Evolutionary conservation across 2,113 vertebrate genomes (phyloP).

Genomic region (Xiphophorus hellerii): DNA sequence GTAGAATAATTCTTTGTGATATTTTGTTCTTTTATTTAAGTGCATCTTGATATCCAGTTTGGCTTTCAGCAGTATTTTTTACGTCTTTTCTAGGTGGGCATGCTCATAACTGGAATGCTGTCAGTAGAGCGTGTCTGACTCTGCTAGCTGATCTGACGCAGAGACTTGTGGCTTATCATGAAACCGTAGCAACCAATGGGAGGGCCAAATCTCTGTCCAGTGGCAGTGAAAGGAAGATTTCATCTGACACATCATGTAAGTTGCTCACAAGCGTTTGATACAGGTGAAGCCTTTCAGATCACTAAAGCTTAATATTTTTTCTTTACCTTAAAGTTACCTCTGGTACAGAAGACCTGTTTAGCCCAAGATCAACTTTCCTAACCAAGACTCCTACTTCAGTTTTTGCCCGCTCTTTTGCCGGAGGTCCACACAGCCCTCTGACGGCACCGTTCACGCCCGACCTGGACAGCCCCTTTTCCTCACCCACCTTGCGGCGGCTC

Average conservation of each 20-base stretch:
- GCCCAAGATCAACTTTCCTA: conserved; percentile 68
- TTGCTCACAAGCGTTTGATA: background rate
- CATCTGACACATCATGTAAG: conserved; percentile 76
- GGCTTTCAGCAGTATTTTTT: background rate
- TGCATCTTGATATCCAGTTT: background rate
- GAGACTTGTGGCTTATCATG: conserved; percentile 87
- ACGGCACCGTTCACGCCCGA: conserved; percentile 81
- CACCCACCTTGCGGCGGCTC: conserved; percentile 78
- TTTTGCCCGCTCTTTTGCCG: conserved; percentile 77
- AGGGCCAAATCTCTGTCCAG: conserved; percentile 81
- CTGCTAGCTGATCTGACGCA: conserved; percentile 89
- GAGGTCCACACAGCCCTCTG: conserved; percentile 71
- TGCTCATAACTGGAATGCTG: conserved; percentile 93
- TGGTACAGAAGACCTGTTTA: conserved; percentile 79
- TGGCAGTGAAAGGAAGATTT: conserved; percentile 74
- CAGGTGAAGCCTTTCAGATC: background rate
- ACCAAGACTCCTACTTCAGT: conserved; percentile 79
- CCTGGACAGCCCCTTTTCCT: conserved; percentile 80
- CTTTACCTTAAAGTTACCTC: conserved; percentile 54
- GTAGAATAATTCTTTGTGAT: background rate
- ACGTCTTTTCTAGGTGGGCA: conserved; percentile 86
- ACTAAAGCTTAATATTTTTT: background rate
- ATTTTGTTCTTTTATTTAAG: background rate
- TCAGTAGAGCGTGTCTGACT: conserved; percentile 90
- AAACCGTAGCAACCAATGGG: conserved; percentile 90